A percentile compares a stretch with the other conserved stretches of the same genome.
These are phyloP conservation scores for Euphysa ruthae DNA, from an alignment of 30 jellyfish, hydroid and myxozoan species.

Conservation along the genomic window DNA sequence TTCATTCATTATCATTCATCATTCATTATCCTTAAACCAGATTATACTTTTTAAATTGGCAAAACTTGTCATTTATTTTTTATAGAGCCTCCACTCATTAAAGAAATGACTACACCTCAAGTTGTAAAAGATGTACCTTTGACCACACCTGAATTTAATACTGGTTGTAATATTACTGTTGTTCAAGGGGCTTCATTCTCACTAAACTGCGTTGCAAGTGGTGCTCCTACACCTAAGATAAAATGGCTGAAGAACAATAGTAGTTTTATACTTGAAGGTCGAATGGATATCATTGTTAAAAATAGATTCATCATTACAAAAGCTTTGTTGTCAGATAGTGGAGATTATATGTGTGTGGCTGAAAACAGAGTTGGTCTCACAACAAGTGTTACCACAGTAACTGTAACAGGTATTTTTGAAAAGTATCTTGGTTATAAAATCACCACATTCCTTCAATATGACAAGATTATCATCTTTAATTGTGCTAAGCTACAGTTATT, in stretches of 20 bases:
- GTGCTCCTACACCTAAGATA: background rate
- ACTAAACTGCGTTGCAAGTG: background rate
- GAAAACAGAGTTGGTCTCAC: background rate
- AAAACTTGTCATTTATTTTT: no score
- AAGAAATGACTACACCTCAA: no score
- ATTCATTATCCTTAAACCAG: no score
- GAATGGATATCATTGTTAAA: background rate
- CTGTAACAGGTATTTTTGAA: conserved; percentile 24
- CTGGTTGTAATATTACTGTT: background rate
- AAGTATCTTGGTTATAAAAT: background rate
- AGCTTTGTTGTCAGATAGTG: background rate
- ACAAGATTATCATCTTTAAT: no score
- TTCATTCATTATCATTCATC: no score
- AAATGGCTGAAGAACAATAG: background rate
- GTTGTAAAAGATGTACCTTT: no score
- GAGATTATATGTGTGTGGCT: conserved; percentile 4
- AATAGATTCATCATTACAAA: background rate
- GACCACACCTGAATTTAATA: no score
- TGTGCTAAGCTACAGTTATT: no score
- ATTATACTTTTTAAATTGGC: no score
- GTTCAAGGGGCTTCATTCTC: background rate
- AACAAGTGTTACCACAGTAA: background rate
- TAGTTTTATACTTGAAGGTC: background rate
- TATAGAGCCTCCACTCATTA: no score
- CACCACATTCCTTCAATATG: no score